Percentiles rank a stretch among this genome's conserved stretches.
These are phyloP conservation scores for Palloptera scutellata DNA, from an alignment of 2,888 invertebrate species.

Conservation along the genomic window DNA sequence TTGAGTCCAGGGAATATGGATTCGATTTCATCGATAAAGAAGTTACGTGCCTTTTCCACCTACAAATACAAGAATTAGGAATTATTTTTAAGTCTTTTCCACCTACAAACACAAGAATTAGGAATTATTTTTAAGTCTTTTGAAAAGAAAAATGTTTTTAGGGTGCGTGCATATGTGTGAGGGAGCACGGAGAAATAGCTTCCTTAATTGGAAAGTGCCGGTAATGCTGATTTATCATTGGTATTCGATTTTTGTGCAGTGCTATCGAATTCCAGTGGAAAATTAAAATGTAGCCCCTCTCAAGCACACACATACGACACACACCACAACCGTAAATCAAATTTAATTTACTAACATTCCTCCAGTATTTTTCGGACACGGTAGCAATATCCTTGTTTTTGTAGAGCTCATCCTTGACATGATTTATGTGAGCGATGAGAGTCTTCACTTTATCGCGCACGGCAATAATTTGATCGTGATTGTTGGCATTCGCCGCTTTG, in stretches of 20 bases:
- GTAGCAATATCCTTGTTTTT: constrained; percentile 68
- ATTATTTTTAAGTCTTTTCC: no score
- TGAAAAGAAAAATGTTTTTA: constrained; percentile 12
- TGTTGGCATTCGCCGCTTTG: constrained; percentile 50
- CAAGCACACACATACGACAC: no score
- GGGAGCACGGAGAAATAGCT: not conserved
- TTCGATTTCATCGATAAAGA: constrained; percentile 72
- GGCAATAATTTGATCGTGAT: constrained; percentile 65
- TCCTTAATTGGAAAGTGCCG: no score
- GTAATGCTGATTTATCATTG: no score
- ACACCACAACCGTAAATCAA: not conserved
- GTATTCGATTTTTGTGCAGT: no score
- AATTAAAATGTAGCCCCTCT: no score
- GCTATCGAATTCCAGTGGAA: no score
- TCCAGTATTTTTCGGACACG: constrained; percentile 83
- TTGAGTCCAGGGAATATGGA: constrained; percentile 78
- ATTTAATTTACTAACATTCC: constrained; percentile 68
- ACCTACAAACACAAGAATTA: no score
- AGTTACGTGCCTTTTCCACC: constrained; percentile 68
- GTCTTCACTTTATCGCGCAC: constrained; percentile 68
- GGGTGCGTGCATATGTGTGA: not conserved
- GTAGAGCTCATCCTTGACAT: constrained; percentile 70
- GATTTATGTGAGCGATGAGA: constrained; percentile 69
- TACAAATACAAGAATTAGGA: constrained; percentile 28
- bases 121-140: no score